Conservation (phyloP, 1,140 invertebrate genomes). For the Ruditapes philippinarum region DNA sequence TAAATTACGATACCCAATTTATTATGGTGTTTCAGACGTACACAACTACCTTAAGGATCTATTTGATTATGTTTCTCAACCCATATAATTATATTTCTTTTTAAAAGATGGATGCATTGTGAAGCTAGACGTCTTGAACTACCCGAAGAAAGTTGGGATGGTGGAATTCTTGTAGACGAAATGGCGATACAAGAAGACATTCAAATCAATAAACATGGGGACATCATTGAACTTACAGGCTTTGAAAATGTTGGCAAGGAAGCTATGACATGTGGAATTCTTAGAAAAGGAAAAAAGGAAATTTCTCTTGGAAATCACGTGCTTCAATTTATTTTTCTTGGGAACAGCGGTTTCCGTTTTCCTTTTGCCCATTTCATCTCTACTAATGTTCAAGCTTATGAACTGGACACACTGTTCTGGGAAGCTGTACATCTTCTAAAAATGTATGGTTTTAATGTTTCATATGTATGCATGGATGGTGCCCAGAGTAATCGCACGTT, state of each 20-base stretch:
- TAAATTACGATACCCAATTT: too few species aligned
- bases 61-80: not conserved
- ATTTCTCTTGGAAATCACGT: constrained; percentile 57
- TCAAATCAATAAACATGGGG: constrained; percentile 25
- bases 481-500: constrained; percentile 64
- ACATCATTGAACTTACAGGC: constrained; percentile 38
- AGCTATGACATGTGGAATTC: not conserved
- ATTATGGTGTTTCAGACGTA: not conserved
- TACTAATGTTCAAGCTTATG: constrained; percentile 30
- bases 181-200: constrained; percentile 58
- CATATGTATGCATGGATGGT: constrained; percentile 63
- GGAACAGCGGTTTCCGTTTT: constrained; percentile 67
- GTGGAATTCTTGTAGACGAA: constrained; percentile 66
- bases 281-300: constrained; percentile 27
- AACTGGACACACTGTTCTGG: constrained; percentile 64
- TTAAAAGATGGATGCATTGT: constrained; percentile 54
- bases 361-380: constrained; percentile 69
- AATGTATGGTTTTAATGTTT: constrained; percentile 45
- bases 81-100: not conserved
- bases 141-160: constrained; percentile 45
- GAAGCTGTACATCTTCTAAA: constrained; percentile 46
- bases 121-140: constrained; percentile 51
- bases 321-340: constrained; percentile 65
- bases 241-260: constrained; percentile 59
- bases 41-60: not conserved